Base-by-base conservation (phyloP, 2,113 vertebrate genomes). In the Chaetura pelagica region DNA sequence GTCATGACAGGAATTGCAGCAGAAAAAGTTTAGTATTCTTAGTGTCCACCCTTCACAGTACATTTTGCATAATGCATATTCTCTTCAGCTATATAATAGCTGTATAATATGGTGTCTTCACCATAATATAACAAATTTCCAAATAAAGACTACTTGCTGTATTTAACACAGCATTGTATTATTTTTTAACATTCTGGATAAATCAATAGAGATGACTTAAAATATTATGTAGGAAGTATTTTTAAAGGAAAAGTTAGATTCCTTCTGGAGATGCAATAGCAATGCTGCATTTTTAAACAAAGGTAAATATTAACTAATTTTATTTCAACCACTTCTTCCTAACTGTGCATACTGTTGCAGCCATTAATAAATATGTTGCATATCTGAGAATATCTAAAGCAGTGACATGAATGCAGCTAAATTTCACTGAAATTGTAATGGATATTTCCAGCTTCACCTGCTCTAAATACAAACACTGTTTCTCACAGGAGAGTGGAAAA, bases 1-100 rank as follows among this genome's bases (percentile, higher is more conserved):
- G 61, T 57, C 88, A 90, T 74, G 83, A 92, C 64, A 75, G 72
- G 66, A 93, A 78, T 87, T 94, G 63, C 57, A 81, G 88, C 20
- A 88, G 61, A 84, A 93, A 95, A 83, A 38, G 46, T 85, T 94
- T 86, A 77, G 79, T 59, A 92, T 89, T 92, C 88, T 94, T 96
- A 92, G 40, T 1, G 7, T 87, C 64, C 80, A 93, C 23, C 61
- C 40, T 92, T 94, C 87, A 88, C 48, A 92, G 54, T 44, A 61
- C 38, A 89, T 90, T 92, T 93, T 92, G 52, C 93, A 95, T 86
- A 91, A 84, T 78, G 75, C 1, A 3, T 26, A 80, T 90, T 89
- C 94, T 90, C 66, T 94, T 84, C 64, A 84, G 52, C 40, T 78
- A 34, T 30, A 81, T 74, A 71, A 49, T 73, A 68, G 35, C 61